These are phyloP conservation scores for Ivindomyrus marchei DNA, from an alignment of 2,113 vertebrate genomes.

Conservation along the genomic window DNA sequence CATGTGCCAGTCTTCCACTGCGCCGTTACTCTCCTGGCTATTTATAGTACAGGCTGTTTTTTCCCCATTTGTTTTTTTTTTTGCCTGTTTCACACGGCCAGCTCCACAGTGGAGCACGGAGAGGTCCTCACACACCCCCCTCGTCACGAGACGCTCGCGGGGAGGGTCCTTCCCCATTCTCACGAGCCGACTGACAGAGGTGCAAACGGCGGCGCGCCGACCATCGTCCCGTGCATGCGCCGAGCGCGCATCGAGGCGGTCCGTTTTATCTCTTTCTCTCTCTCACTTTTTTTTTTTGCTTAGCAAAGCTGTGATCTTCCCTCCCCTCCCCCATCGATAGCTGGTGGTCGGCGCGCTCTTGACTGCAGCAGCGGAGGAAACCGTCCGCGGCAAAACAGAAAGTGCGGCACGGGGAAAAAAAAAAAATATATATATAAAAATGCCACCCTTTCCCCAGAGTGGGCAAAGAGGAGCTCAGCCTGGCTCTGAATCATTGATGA, in stretches of 20 bases:
- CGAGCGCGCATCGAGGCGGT: constrained; percentile 30
- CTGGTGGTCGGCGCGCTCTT: constrained; percentile 36
- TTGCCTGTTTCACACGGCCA: constrained; percentile 61
- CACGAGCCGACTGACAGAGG: neutral
- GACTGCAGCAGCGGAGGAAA: constrained; percentile 21
- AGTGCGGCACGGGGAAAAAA: constrained; percentile 45
- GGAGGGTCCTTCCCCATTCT: neutral
- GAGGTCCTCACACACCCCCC: constrained; percentile 28
- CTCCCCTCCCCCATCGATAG: constrained; percentile 47
- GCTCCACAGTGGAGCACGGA: constrained; percentile 54
- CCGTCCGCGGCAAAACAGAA: constrained; percentile 25
- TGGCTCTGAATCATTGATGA: constrained; percentile 66
- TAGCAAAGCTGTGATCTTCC: constrained; percentile 53
- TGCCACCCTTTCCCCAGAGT: constrained; percentile 56
- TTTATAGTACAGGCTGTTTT: constrained; percentile 68
- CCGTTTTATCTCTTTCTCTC: constrained; percentile 29
- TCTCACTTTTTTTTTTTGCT: constrained; percentile 40
- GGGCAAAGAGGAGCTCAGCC: constrained; percentile 62
- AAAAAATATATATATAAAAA: constrained; percentile 1
- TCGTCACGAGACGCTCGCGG: no score
- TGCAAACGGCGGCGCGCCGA: neutral
- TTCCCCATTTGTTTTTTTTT: constrained; percentile 19
- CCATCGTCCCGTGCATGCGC: neutral
- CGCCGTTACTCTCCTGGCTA: constrained; percentile 54
- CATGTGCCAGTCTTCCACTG: constrained; percentile 52